phyloP scores from a whole-genome alignment of 2,113 vertebrate species.

The Cromileptes altivelis region DNA sequence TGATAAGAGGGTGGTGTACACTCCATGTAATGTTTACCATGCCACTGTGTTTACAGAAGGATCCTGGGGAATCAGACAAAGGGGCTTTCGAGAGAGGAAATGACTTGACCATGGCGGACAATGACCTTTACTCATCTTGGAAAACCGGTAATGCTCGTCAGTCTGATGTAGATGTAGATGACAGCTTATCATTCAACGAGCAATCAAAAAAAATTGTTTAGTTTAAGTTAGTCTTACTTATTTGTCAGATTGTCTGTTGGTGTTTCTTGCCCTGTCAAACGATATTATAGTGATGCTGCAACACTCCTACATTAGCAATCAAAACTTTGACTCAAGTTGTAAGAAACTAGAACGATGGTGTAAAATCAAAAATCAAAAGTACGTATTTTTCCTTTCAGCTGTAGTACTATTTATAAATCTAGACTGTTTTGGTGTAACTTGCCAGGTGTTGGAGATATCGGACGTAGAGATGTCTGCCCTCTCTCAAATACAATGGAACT shows the following conservation, averaged over 20 bases:
- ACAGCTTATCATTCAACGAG: constrained; percentile 17
- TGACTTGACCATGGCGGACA: constrained; percentile 85
- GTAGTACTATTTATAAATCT: no score
- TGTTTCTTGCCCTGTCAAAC: not conserved
- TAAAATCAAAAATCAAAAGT: no score
- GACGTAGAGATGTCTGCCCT: no score
- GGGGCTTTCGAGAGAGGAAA: constrained; percentile 54
- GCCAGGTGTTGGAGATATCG: no score
- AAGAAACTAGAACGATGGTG: not conserved
- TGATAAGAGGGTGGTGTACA: constrained; percentile 74
- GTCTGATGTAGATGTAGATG: not conserved
- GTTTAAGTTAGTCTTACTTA: not conserved
- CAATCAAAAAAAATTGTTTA: not conserved
- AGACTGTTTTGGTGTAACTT: no score
- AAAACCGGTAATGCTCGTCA: constrained; percentile 76
- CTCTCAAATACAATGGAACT: no score
- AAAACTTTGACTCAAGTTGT: not conserved
- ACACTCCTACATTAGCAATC: no score
- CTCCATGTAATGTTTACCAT: constrained; percentile 62
- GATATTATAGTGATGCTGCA: not conserved
- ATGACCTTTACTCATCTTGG: constrained; percentile 90
- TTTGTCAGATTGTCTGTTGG: not conserved
- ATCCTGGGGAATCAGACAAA: constrained; percentile 64
- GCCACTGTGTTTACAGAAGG: constrained; percentile 75
- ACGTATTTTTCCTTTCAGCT: no score